These are phyloP conservation scores for Argyresthia albistria DNA, from an alignment of 2,888 invertebrate genomes.

Conservation along the genomic window DNA sequence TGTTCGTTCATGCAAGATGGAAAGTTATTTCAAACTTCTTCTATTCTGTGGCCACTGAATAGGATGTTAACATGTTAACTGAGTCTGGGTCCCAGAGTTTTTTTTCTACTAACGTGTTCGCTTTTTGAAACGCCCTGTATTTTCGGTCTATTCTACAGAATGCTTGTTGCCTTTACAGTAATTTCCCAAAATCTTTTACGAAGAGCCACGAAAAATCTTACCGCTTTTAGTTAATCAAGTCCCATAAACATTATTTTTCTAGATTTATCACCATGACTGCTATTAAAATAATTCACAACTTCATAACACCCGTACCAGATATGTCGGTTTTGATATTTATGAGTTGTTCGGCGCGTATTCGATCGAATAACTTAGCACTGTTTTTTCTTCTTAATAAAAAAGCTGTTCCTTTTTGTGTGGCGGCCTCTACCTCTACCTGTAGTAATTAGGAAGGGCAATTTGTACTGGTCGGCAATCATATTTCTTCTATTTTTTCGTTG, in stretches of 20 bases:
- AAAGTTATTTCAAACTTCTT: conserved; percentile 29
- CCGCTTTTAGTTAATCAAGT: no score
- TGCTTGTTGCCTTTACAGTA: no score
- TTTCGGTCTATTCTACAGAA: no score
- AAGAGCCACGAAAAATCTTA: no score
- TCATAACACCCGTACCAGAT: not conserved
- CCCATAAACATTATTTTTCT: no score
- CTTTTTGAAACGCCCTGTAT: not conserved
- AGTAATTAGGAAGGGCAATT: conserved; percentile 51
- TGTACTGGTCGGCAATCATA: conserved; percentile 18
- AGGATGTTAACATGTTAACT: conserved; percentile 21
- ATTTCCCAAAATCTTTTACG: no score
- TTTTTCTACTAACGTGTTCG: conserved; percentile 17
- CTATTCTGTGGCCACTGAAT: no score
- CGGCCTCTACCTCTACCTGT: conserved; percentile 39
- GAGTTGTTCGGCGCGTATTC: conserved; percentile 19
- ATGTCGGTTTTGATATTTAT: conserved; percentile 3
- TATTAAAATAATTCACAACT: no score
- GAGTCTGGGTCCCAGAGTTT: not conserved
- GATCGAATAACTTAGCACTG: conserved; percentile 48
- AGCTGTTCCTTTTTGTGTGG: conserved; percentile 12
- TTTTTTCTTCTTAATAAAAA: conserved; percentile 25
- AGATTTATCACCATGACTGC: no score
- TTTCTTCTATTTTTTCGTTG: not conserved
- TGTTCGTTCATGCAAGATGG: conserved; percentile 31